phyloP scores from a whole-genome alignment of 2,888 invertebrate species.

The Drosophila borealis region DNA sequence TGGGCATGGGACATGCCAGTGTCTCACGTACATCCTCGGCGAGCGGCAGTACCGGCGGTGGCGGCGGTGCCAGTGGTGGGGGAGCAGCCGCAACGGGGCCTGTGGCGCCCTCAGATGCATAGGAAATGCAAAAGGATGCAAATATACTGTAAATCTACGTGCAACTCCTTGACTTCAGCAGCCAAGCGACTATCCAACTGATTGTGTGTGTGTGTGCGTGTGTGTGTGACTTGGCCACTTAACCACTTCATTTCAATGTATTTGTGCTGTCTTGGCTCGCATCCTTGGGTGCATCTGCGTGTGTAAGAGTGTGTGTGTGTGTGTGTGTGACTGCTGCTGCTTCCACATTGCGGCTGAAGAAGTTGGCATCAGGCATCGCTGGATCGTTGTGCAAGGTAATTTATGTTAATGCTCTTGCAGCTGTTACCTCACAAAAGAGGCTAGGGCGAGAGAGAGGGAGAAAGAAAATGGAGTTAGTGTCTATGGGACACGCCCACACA shows the following conservation, averaged over 20 bases:
- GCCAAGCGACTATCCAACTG: slow-evolving; percentile 42
- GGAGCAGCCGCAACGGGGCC: slow-evolving; percentile 41
- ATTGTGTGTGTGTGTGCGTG: slow-evolving; percentile 14
- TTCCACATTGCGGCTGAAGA: slow-evolving; percentile 37
- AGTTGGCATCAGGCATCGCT: slow-evolving; percentile 36
- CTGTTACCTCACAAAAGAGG: slow-evolving; percentile 29
- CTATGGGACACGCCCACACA: slow-evolving; percentile 26
- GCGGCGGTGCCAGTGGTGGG: slow-evolving; percentile 15
- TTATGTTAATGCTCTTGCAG: slow-evolving; percentile 76
- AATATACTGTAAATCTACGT: slow-evolving; percentile 66
- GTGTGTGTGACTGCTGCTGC: slow-evolving; percentile 41
- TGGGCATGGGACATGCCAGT: slow-evolving; percentile 60
- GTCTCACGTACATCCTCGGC: slow-evolving; percentile 77
- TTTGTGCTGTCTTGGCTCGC: slow-evolving; percentile 57
- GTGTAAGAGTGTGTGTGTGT: slow-evolving; percentile 4
- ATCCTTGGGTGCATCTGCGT: slow-evolving; percentile 35
- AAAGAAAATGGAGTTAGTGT: slow-evolving; percentile 34
- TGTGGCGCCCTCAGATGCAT: slow-evolving; percentile 66
- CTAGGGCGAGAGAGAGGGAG: background rate
- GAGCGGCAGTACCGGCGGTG: slow-evolving; percentile 19
- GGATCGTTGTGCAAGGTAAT: slow-evolving; percentile 77
- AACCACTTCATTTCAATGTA: slow-evolving; percentile 73
- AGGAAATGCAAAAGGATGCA: slow-evolving; percentile 78
- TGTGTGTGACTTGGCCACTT: slow-evolving; percentile 62
- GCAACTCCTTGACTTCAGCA: slow-evolving; percentile 42